These are phyloP conservation scores for Diaperis boleti DNA, from an alignment of 2,888 invertebrate genomes.

Conservation along the genomic window DNA sequence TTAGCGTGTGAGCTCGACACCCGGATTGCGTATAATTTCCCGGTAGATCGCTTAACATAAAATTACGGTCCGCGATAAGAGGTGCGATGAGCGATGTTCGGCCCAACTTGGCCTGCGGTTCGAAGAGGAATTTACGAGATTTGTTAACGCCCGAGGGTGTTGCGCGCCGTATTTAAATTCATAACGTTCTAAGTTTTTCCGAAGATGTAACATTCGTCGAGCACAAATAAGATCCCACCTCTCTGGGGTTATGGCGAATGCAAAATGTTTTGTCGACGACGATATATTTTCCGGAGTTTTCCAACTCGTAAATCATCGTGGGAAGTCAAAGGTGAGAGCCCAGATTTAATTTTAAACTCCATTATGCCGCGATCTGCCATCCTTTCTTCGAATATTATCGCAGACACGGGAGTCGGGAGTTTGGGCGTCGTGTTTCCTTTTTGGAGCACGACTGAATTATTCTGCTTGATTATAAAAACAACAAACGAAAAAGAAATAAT, in stretches of 20 bases:
- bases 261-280: slow-evolving; percentile 53
- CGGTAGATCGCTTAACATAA: slow-evolving; percentile 60
- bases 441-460: slow-evolving; percentile 2
- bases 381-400: slow-evolving; percentile 36
- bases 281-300: slow-evolving; percentile 60
- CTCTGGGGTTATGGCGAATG: slow-evolving; percentile 48
- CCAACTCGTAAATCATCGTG: slow-evolving; percentile 61
- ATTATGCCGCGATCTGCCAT: slow-evolving; percentile 47
- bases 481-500: no score
- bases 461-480: no score
- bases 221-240: slow-evolving; percentile 45
- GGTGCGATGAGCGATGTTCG: slow-evolving; percentile 50
- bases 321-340: slow-evolving; percentile 60
- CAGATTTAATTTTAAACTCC: slow-evolving; percentile 63
- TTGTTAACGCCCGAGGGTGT: slow-evolving; percentile 46
- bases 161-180: slow-evolving; percentile 46
- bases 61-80: slow-evolving; percentile 52
- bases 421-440: neutral
- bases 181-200: slow-evolving; percentile 46
- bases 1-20: slow-evolving; percentile 53
- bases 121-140: slow-evolving; percentile 44
- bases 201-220: slow-evolving; percentile 29
- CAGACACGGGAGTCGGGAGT: slow-evolving; percentile 10
- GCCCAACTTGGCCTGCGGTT: slow-evolving; percentile 32
- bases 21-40: slow-evolving; percentile 59